phyloP scores from a whole-genome alignment of 2,888 invertebrate genomes.

The Drosophila infuscata region DNA sequence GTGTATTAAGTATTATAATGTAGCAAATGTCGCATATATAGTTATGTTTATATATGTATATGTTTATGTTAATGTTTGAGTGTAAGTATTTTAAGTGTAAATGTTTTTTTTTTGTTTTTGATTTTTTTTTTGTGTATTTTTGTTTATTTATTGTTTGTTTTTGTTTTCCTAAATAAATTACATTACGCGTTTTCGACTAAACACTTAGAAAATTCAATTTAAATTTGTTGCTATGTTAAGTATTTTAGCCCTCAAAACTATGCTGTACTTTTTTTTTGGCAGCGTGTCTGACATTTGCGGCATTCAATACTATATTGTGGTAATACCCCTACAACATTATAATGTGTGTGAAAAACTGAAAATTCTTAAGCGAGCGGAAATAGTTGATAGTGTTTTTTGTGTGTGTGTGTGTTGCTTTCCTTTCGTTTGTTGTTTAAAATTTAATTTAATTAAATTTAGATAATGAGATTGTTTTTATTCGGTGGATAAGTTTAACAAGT shows the following conservation, averaged over 20 bases:
- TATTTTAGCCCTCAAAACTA: conserved; percentile 47
- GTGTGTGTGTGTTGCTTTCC: conserved; percentile 17
- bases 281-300: conserved; percentile 66
- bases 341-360: conserved; percentile 1
- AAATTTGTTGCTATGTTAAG: conserved; percentile 67
- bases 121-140: not conserved
- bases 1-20: conserved; percentile 49
- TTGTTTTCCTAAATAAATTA: conserved; percentile 54
- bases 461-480: conserved; percentile 79
- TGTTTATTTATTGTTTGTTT: conserved; percentile 34
- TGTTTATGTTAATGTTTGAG: conserved; percentile 44
- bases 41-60: conserved; percentile 37
- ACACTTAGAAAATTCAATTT: conserved; percentile 75
- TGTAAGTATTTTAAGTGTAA: conserved; percentile 58
- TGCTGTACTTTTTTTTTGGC: conserved; percentile 45
- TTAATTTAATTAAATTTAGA: conserved; percentile 67
- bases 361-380: conserved; percentile 65
- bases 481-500: conserved; percentile 82
- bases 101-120: conserved; percentile 15
- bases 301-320: conserved; percentile 27
- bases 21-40: conserved; percentile 36
- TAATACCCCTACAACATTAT: conserved; percentile 52
- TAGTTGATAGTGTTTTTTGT: conserved; percentile 29
- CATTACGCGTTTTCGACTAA: conserved; percentile 67
- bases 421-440: conserved; percentile 40